These are phyloP conservation scores for Lamellibrachia luymesi DNA, from an alignment of 1,140 invertebrate species.

Conservation along the genomic window DNA sequence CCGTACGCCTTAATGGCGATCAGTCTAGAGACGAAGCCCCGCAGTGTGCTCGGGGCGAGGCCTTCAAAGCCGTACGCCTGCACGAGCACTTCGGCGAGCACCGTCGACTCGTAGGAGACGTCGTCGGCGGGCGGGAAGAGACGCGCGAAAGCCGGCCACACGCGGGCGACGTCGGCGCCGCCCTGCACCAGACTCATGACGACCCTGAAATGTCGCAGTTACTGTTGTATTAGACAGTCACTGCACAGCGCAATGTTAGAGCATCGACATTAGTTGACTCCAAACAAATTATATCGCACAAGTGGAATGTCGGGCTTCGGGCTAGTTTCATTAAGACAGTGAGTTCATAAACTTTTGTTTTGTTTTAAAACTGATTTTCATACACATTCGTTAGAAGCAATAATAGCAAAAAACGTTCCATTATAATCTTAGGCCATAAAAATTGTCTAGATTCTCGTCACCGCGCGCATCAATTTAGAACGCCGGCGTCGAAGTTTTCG, in stretches of 20 bases:
- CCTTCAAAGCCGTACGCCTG: constrained; percentile 22
- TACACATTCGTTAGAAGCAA: neutral
- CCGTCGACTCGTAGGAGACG: constrained; percentile 24
- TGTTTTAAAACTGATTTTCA: neutral
- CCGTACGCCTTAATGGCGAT: constrained; percentile 17
- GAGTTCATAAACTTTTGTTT: neutral
- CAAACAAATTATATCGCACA: too few species aligned
- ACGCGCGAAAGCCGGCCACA: constrained; percentile 18
- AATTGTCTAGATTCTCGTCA: too few species aligned
- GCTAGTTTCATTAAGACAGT: neutral
- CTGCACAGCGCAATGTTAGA: neutral
- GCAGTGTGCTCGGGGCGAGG: neutral
- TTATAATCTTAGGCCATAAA: too few species aligned
- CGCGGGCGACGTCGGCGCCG: constrained; percentile 16
- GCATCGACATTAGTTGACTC: neutral
- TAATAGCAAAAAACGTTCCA: neutral
- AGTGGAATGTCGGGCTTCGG: neutral
- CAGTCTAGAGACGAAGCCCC: constrained; percentile 12
- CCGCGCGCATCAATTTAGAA: too few species aligned
- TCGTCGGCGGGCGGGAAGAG: constrained; percentile 18
- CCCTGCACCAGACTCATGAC: constrained; percentile 23
- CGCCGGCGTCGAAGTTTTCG: too few species aligned
- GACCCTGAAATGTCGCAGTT: neutral
- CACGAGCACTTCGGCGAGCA: constrained; percentile 25
- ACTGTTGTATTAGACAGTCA: neutral